Percentiles rank a stretch among this genome's conserved stretches.
phyloP scores from a whole-genome alignment of 2,888 invertebrate genomes.

The Chalcis sispes region DNA sequence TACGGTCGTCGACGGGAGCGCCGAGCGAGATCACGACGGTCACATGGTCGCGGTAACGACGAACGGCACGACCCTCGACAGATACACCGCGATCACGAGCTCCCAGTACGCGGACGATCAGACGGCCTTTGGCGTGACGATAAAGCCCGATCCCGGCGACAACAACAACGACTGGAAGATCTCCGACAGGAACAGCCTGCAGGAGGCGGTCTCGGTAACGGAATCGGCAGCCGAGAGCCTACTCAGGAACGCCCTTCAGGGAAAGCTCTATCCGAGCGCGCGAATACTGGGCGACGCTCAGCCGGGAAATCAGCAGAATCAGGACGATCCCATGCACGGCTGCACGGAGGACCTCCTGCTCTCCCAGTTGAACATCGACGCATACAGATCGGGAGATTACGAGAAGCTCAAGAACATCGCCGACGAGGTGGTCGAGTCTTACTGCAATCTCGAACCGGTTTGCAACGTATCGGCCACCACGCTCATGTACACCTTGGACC shows the following conservation, averaged over 20 bases:
- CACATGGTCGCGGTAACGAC: slow-evolving; percentile 79
- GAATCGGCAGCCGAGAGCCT: slow-evolving; percentile 82
- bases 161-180: slow-evolving; percentile 91
- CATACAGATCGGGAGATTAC: slow-evolving; percentile 84
- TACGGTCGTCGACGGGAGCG: neutral
- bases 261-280: slow-evolving; percentile 79
- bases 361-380: slow-evolving; percentile 80
- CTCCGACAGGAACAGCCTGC: slow-evolving; percentile 81
- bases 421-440: slow-evolving; percentile 87
- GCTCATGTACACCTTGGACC: slow-evolving; percentile 75
- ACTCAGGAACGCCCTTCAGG: slow-evolving; percentile 88
- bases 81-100: slow-evolving; percentile 59
- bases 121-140: slow-evolving; percentile 58
- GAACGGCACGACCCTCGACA: slow-evolving; percentile 73
- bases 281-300: slow-evolving; percentile 22
- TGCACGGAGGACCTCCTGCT: slow-evolving; percentile 82
- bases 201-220: slow-evolving; percentile 61
- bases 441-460: slow-evolving; percentile 82
- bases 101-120: slow-evolving; percentile 54
- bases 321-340: slow-evolving; percentile 76
- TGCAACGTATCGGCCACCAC: slow-evolving; percentile 72
- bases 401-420: slow-evolving; percentile 91
- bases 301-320: slow-evolving; percentile 59
- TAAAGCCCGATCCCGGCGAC: slow-evolving; percentile 70
- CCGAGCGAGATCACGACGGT: slow-evolving; percentile 70